Base-by-base conservation (phyloP, 2,888 invertebrate species). In the Torymus aiolomorphi region DNA sequence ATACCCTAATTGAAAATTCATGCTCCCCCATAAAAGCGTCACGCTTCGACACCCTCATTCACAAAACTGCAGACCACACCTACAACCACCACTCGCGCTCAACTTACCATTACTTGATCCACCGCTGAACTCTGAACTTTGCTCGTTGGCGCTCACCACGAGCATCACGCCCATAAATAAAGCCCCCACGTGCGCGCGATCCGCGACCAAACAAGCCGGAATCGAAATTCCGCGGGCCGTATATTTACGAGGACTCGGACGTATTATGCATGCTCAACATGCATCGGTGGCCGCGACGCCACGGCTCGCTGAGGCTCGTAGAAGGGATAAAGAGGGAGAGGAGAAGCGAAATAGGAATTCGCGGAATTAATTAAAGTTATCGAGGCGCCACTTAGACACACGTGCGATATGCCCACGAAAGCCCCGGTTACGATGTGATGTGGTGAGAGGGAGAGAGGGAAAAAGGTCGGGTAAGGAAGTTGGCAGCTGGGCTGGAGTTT, bases 311-410 rank as follows among this genome's bases (percentile, higher is more conserved):
- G 59, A 57, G 52, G 18, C 18, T 59, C 14, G 14, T 2, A 18
- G 62, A 69, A 62, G n/a, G 11, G 16, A 18, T 2, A 24, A 8
- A n/a, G 57, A 18, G 52, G n/a, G 0, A 18, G 31, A 20, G 18
- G n/a, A 49, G n/a, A 49, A 31, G 59, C 20, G 31, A n/a, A 59
- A 61, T 52, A 72, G 54, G 42, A 66, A 66, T 71, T 77, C 24
- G 49, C 49, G 42, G 76, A 78, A 73, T 73, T 74, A 74, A 73
- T 74, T 74, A 74, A 78, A 74, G 24, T 74, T 74, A 74, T 67
- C 78, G 16, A 57, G 31, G 62, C 54, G 24, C n/a, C 16, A 13
- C 14, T 2, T 54, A 18, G 5, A 18, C 13, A n/a, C 13, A 52
- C 0, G 31, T 31, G 31, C 8, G 4, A 8, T n/a, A n/a, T 31